A percentile compares a stretch with the other conserved stretches of the same genome.
These are phyloP conservation scores for Mimachlamys varia DNA, from an alignment of 2,888 invertebrate genomes.

Conservation along the genomic window DNA sequence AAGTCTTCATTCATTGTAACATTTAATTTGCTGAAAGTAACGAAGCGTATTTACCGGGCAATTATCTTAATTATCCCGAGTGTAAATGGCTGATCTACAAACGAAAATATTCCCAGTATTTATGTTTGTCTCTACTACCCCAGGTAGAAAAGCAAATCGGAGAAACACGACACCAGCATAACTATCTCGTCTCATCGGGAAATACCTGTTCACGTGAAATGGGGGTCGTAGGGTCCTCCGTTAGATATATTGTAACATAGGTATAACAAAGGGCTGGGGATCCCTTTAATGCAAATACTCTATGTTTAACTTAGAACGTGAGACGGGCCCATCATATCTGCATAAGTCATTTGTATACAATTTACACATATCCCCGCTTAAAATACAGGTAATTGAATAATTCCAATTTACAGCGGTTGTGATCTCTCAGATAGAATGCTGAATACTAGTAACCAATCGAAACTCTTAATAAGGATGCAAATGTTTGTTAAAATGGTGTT, in stretches of 20 bases:
- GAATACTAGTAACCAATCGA: too few species aligned
- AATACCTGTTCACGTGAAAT: neutral
- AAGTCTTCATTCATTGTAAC: neutral
- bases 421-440: neutral
- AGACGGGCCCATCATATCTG: neutral
- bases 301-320: neutral
- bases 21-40: neutral
- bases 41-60: neutral
- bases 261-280: neutral
- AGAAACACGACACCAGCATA: neutral
- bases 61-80: conserved; percentile 9
- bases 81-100: neutral
- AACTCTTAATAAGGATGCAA: too few species aligned
- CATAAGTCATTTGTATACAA: neutral
- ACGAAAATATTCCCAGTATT: neutral
- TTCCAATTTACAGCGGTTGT: neutral
- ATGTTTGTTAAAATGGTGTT: too few species aligned
- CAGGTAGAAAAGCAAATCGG: neutral
- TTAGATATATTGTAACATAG: neutral
- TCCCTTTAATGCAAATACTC: neutral
- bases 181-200: neutral
- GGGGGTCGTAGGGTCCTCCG: neutral
- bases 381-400: neutral
- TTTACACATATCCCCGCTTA: neutral
- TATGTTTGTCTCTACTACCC: neutral